Evolutionary conservation across 2,113 vertebrate species (phyloP), one percentile per base, ranked within the genome.

Genomic region (Typhlomys cinereus): DNA sequence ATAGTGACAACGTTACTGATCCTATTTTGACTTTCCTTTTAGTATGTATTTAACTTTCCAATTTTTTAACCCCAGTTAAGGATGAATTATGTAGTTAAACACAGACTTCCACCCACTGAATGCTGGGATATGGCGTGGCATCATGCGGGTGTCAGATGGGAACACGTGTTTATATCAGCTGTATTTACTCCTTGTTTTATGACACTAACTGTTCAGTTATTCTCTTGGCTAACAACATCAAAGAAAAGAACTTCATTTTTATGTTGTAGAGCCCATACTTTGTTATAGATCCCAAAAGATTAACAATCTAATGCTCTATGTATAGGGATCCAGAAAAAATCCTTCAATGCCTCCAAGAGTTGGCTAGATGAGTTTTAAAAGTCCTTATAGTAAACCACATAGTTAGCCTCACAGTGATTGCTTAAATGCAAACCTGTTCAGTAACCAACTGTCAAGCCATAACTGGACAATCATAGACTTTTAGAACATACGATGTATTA

Each of bases 341-440:
- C 20, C 66, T 44, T 94, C 61, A 85, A 0, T 94, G 75, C 52
- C 59, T 83, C 85, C 57, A 29, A 78, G 66, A 70, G 74, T 66
- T 88, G 90, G 21, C 86, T 39, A 96, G 59, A 80, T 31, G 85
- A 74, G 92, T 80, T 34, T 70, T 93, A 94, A 41, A 71, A 88
- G 59, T 39, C 94, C 66, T 92, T 84, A 88, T 13, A 96, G 93
- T 84, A 95, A 76, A 59, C 89, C 87, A 93, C 94, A 86, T 81
- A 92, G 93, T 88, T 89, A 96, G 96, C 92, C 93, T 92, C 67
- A 94, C 83, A 80, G 82, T 87, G 66, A 67, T 70, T 36, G 50
- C 88, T 69, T 89, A 71, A 92, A 95, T 78, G 44, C 87, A 97
- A 70, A 85, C 54, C 6, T 96, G 2, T 71, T 82, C 92, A 95